Evolutionary conservation across 2,113 vertebrate genomes (phyloP), one percentile per base, ranked within the genome.

Genomic region (Planiliza haematocheilus): DNA sequence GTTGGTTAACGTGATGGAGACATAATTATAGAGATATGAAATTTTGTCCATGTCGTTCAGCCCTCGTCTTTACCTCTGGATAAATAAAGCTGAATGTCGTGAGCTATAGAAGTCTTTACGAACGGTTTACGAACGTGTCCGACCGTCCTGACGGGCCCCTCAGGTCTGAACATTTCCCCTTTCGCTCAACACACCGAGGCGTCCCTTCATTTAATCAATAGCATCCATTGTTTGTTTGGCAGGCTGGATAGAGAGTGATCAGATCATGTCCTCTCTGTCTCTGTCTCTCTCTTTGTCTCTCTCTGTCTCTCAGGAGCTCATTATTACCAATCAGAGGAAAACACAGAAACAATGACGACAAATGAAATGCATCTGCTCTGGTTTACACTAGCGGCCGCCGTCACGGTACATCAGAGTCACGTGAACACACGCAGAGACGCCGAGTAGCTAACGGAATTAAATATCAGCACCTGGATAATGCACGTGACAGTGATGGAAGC

Each of bases 131-230:
- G 24, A 43, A 45, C 36, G 36, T 45, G 16, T 17, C 37, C 17
- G 14, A 41, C 12, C 1, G 12, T 18, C 38, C n/a, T n/a, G 8
- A 67, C 8, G 45, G 36, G 46, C 10, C 41, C 9, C 8, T 61
- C 43, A 43, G 7, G 13, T 34, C 7, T 58, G 55, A 8, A 14
- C 10, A 57, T 52, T 53, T 30, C 24, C 30, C 52, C 48, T 41
- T 46, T 43, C 55, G 36, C 48, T 63, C 42, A 14, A 8, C 67
- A 20, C 30, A 17, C 9, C 2, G 24, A 3, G 24, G 24, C 24
- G 62, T 30, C 5, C 5, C 3, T 30, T 34, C 10, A n/a, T 49
- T n/a, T 56, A 49, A 81, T 83, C 79, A 60, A 78, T 81, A 70
- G 5, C 8, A 18, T 39, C 37, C 42, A 68, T 70, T 61, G 63